Conservation (phyloP, 2,888 invertebrate species). For the Adineta ricciae region DNA sequence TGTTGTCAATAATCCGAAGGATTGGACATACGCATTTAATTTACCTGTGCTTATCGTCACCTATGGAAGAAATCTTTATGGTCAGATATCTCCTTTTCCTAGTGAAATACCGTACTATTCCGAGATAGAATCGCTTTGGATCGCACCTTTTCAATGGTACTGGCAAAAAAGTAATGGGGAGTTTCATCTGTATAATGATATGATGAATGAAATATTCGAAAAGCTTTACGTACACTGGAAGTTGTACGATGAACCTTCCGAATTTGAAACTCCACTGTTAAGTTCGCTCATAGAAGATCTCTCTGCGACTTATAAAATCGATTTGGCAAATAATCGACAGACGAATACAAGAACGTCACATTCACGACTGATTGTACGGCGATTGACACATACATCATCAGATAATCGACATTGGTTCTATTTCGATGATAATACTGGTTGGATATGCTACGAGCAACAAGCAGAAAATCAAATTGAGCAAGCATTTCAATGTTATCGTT, state of each 20-base stretch:
- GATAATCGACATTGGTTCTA: background rate
- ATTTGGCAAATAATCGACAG: background rate
- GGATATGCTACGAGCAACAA: background rate
- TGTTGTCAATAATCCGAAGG: constrained; percentile 3
- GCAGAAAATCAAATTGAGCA: background rate
- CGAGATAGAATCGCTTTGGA: background rate
- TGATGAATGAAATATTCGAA: background rate
- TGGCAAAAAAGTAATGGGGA: background rate
- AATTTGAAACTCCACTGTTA: background rate
- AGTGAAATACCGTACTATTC: background rate
- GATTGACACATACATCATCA: background rate
- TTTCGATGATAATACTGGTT: background rate
- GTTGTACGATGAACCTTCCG: background rate
- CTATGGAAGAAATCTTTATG: background rate
- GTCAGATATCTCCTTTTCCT: background rate
- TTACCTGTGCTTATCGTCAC: constrained; percentile 4
- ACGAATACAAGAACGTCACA: background rate
- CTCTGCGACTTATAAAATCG: background rate
- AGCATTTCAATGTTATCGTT: background rate
- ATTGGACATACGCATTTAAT: constrained; percentile 6
- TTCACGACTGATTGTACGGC: background rate
- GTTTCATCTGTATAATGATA: background rate
- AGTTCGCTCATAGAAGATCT: background rate
- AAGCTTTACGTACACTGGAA: background rate
- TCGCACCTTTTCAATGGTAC: constrained; percentile 11